Evolutionary conservation across 2,797 vertebrate genomes (phyloP), one percentile per base, ranked within the genome.

Genomic region (Pantherophis alleghaniensis): DNA sequence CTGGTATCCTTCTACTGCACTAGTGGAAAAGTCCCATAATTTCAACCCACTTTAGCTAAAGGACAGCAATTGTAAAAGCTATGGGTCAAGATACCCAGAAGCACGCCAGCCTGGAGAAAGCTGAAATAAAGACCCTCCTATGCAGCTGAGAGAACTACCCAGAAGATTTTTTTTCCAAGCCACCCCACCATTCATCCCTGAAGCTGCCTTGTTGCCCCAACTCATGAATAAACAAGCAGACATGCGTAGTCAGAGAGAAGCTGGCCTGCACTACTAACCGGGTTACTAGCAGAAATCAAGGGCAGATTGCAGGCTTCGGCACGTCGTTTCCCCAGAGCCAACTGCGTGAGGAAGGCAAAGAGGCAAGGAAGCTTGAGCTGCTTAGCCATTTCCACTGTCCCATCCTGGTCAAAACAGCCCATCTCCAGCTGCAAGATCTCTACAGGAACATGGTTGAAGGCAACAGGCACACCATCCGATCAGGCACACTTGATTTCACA

Each of bases 301-400:
- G 96, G 95, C 32, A 96, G 95, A 61, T 95, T 94, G 95, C 95
- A 95, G 87, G 95, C 95, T 95, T 97, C 97, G 60, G 96, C 94
- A 95, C 97, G 97, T 1, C 97, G 98, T 87, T 97, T 98, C 96
- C 96, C 97, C 89, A 96, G 97, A 88, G 98, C 96, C 97, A 97
- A 97, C 22, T 97, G 96, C 2, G 96, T 69, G 94, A 97, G 96
- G 94, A 97, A 96, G 12, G 97, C 92, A 94, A 97, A 96, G 92
- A 97, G 53, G 20, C 97, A 97, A 96, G 97, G 97, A 11, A 94
- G 93, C 94, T 97, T 97, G 12, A 97, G 96, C 94, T 97, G 97
- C 96, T 95, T 97, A 90, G 98, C 97, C 98, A 98, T 97, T 90
- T 98, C 97, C 98, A 98, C 98, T 0, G 66, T 96, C 91, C 96